phyloP scores from a whole-genome alignment of 2,113 vertebrate species.

The Copsychus sechellarum region DNA sequence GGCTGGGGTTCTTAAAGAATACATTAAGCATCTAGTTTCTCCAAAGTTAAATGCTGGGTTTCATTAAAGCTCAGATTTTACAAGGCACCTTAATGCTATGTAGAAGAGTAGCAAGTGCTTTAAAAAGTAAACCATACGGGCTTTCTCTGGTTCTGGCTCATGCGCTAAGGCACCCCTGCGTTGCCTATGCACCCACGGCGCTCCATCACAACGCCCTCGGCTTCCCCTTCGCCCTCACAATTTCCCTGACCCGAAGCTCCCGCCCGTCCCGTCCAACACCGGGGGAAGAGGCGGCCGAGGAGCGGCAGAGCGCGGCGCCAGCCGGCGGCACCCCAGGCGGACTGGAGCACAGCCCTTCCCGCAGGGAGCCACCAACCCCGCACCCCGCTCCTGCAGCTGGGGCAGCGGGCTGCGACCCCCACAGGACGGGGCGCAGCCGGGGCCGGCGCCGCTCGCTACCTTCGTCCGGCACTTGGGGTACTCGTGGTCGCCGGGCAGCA shows the following conservation, averaged over 20 bases:
- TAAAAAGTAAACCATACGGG: fast-evolving
- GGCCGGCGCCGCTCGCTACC: slow-evolving; percentile 71
- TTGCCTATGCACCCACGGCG: fast-evolving
- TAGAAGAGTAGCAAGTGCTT: background rate
- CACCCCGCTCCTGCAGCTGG: background rate
- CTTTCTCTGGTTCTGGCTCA: background rate
- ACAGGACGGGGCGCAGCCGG: background rate
- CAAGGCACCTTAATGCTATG: background rate
- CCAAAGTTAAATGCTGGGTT: background rate
- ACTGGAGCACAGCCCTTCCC: background rate
- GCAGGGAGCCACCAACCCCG: fast-evolving
- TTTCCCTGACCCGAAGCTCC: background rate
- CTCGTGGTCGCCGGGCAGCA: slow-evolving; percentile 94
- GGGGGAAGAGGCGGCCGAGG: background rate
- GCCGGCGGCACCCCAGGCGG: fast-evolving
- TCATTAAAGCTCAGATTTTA: background rate
- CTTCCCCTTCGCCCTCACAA: background rate
- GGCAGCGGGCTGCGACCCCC: background rate
- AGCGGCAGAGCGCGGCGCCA: background rate
- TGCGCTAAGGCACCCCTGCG: fast-evolving
- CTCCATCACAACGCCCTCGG: fast-evolving
- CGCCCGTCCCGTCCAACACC: fast-evolving
- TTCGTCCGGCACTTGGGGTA: slow-evolving; percentile 97
- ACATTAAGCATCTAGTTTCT: background rate
- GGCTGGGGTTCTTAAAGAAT: background rate